Evolutionary conservation across 2,113 vertebrate species (phyloP).

Genomic region (Calidris pugnax): DNA sequence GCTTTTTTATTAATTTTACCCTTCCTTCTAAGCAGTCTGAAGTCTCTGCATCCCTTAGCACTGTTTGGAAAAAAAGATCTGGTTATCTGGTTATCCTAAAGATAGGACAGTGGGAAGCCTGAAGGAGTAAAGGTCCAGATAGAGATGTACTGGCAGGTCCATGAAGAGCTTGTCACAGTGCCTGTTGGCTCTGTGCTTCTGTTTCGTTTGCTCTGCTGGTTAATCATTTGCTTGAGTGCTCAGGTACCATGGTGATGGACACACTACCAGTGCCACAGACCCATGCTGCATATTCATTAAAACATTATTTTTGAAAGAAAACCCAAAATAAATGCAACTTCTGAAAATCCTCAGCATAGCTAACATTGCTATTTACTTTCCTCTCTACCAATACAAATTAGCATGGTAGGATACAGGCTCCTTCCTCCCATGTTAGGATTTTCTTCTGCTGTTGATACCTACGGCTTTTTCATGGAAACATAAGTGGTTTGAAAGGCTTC

Average conservation of each 20-base stretch:
- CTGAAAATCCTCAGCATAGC: neutral
- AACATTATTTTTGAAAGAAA: conserved; percentile 24
- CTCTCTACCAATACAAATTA: neutral
- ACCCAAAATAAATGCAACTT: neutral
- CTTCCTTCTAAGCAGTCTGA: neutral
- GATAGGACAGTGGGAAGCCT: neutral
- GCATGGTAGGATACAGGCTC: neutral
- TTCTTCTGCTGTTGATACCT: neutral
- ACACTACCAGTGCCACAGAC: neutral
- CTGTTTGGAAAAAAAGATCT: neutral
- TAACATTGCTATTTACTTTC: neutral
- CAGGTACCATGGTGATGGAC: conserved; percentile 25
- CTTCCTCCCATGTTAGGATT: neutral
- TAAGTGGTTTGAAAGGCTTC: conserved; percentile 10
- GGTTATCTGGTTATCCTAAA: neutral
- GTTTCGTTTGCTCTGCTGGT: neutral
- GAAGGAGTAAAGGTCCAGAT: neutral
- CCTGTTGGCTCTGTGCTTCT: neutral
- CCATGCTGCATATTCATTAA: neutral
- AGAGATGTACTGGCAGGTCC: neutral
- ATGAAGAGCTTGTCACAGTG: neutral
- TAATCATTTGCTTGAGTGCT: conserved; percentile 46
- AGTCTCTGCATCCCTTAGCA: neutral
- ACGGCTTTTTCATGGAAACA: neutral
- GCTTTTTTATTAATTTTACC: neutral